Evolutionary conservation across 2,113 vertebrate genomes (phyloP), one percentile per base, ranked within the genome.

Genomic region (Mungos mungo): DNA sequence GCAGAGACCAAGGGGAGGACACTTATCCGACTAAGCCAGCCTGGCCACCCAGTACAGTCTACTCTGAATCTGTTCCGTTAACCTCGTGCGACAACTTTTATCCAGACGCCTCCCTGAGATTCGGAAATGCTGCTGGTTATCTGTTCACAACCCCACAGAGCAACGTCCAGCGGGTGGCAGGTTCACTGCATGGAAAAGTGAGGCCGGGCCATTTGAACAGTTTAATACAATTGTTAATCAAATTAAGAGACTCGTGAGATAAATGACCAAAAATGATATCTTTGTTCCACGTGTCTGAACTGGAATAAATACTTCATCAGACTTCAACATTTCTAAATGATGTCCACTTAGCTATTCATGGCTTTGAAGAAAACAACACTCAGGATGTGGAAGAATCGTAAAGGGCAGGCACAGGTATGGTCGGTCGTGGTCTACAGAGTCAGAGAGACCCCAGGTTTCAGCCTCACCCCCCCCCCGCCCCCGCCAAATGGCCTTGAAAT

Each of bases 391-490:
- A 57, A 76, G 38, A 33, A 74, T 41, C 76, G 21, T 33, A 41
- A 2, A 76, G 15, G 29, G 38, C 7, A 33, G 60, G 5, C 18
- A 38, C 3, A 38, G 57, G 19, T 10, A 29, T 0, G 1, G 50
- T 5, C 33, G 50, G 21, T 12, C 4, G 29, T 21, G 65, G 15
- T 7, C 50, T 31, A 3, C 7, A 7, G 27, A 21, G 9, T 25
- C 52, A 15, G 19, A 15, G 19, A 71, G 79, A 84, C 41, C 47
- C 13, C 29, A 31, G 5, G 35, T 25, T 79, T 57, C 8, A 12
- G 54, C n/a, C 66, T 14, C 11, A 14, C 11, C 19, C 7, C 47
- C n/a, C 33, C 19, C 38, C 38, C 38, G 38, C 47, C 47, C 82
- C 38, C 21, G 14, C 1, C 63, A 45, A 88, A 14, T 3, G 10